Base-by-base conservation (phyloP, 2,797 vertebrate species). In the Acrocephalus scirpaceus region DNA sequence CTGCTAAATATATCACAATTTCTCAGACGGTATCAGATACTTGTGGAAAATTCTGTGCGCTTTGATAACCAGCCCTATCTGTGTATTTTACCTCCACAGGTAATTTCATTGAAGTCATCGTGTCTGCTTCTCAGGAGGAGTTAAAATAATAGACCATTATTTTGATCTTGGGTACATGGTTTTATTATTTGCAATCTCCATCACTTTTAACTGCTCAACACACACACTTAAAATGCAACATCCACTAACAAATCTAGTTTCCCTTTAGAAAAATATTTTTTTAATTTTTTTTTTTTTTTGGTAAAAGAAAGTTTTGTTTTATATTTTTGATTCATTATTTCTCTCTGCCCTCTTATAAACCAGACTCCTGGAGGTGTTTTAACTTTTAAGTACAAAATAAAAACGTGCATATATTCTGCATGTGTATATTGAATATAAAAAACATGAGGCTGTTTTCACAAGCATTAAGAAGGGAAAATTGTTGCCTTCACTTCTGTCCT, bases 371-470 rank as follows among this genome's bases (percentile, higher is more conserved):
- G 29, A 74, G 32, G 9, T 86, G 51, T 54, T 40, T 92, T 89
- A 70, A 87, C 78, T 74, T 92, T 54, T 57, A 92, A 84, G 44
- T 18, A 40, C 7, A 56, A 76, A 71, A 76, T 71, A 80, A 86
- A 86, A 74, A 2, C 0, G 0, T 36, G 54, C 3, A 4, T 22
- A 14, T 53, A n/a, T 71, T 88, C 61, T 61, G 34, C 45, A 15
- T 5, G 18, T 5, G 4, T 15, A 10, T 34, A 15, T 5, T 64
- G 51, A 53, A 58, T 84, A 75, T 15, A 30, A 88, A 88, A 73
- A 44, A 26, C 13, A 4, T 1, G 29, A 32, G 42, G 34, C 38
- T 88, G 47, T 88, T 95, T 94, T 38, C 76, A 67, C 32, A 34
- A 61, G 71, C 67, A 34, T 76, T 91, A 38, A 60, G 47, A 60